Evolutionary conservation across 2,113 vertebrate genomes (phyloP), one percentile per base, ranked within the genome.

Genomic region (Cryptomyrus ogoouensis): DNA sequence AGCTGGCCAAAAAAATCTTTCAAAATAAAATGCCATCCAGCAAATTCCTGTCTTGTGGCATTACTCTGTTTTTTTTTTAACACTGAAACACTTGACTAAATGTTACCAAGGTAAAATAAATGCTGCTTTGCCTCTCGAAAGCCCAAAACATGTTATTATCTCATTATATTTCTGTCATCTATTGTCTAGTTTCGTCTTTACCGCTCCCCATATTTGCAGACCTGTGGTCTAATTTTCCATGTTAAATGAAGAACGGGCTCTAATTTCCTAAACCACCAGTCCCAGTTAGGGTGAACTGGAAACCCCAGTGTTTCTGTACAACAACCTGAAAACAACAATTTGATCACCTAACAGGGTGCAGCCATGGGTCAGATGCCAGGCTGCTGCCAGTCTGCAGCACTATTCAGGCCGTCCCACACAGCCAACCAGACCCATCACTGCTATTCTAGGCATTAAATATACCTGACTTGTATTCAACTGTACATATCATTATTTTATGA

Each of bases 1-100:
- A 94, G 93, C 94, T 94, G 94, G 92, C 94, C 95, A 95, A 96
- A 96, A 96, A 96, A 96, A 96, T 93, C 94, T 94, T 5, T 44
- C 91, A 94, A 94, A 95, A 94, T 91, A 95, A 91, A 94, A 93
- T 90, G 90, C 88, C 90, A 93, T 93, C 93, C 91, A 84, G 10
- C 39, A 92, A 94, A 95, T 95, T 95, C 92, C 92, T 93, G 88
- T 92, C 91, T 92, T 94, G 94, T 92, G 91, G 93, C 94, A 91
- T 92, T 91, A 90, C 93, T 88, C 62, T 89, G 88, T 87, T 50
- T 89, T 92, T 90, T 83, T 90, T 91, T 84, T 91, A 90, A 90
- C 90, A 88, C 89, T 35, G 39, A 88, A 49, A 13, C 42, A 77
- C 49, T 52, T n/a, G 47, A 90, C 88, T 44, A 44, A 88, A 86